Percentiles rank a stretch among this genome's conserved stretches.
phyloP scores from a whole-genome alignment of 2,797 vertebrate species.

The Acridotheres tristis region DNA sequence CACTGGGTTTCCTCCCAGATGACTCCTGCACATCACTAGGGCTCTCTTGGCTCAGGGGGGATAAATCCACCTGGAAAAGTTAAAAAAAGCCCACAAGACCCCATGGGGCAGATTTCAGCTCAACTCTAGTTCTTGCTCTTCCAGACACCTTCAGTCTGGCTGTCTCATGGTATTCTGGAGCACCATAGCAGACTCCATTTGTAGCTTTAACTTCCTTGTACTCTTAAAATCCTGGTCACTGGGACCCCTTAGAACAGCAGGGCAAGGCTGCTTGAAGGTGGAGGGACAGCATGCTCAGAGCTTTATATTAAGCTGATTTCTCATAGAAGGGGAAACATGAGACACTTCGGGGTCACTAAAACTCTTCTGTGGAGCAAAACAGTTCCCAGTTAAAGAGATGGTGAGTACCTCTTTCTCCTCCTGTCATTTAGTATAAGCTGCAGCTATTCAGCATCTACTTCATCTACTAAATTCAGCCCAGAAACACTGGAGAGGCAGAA shows the following conservation, averaged over 20 bases:
- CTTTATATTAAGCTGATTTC: background rate
- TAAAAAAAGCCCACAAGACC: background rate
- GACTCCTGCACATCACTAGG: slow-evolving; percentile 74
- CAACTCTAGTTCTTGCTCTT: background rate
- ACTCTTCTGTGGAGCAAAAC: background rate
- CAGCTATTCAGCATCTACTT: background rate
- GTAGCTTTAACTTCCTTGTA: background rate
- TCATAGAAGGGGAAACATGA: background rate
- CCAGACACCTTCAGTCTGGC: background rate
- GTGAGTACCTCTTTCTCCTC: background rate
- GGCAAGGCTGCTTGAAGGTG: background rate
- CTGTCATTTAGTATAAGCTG: background rate
- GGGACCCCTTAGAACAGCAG: background rate
- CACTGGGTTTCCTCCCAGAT: slow-evolving; percentile 77
- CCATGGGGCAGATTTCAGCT: background rate
- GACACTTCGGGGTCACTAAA: background rate
- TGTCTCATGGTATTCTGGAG: background rate
- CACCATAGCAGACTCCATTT: background rate
- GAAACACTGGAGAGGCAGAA: background rate
- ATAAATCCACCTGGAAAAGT: slow-evolving; percentile 76
- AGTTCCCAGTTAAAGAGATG: background rate
- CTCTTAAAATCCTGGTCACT: background rate
- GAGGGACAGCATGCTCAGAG: background rate
- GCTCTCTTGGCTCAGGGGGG: slow-evolving; percentile 68
- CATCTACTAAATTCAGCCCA: background rate